Percentiles rank a stretch among this genome's conserved stretches.
Conservation (phyloP, 1,140 invertebrate species). For the Drosophila pallidifrons region DNA sequence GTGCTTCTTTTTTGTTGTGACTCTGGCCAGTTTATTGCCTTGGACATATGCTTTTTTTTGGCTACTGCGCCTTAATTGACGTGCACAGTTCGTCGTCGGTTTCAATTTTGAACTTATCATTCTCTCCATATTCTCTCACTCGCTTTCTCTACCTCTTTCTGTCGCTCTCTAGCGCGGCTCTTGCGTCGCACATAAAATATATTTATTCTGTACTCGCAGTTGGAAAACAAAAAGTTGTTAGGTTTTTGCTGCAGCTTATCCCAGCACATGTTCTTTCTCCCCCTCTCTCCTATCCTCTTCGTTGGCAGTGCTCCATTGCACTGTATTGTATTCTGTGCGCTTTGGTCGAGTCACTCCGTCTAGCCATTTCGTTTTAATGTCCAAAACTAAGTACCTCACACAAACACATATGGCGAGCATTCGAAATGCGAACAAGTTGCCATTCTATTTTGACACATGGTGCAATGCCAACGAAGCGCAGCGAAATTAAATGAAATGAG, state of each 20-base stretch:
- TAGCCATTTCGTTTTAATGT: conserved; percentile 42
- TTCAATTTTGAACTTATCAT: conserved; percentile 57
- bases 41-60: conserved; percentile 33
- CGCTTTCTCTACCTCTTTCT: neutral
- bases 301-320: neutral
- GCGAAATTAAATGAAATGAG: conserved; percentile 29
- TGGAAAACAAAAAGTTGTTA: conserved; percentile 44
- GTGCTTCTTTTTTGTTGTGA: conserved; percentile 3
- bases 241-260: conserved; percentile 38
- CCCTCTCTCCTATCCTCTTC: neutral
- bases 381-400: conserved; percentile 35
- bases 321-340: neutral
- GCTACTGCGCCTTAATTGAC: conserved; percentile 57
- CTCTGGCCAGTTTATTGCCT: conserved; percentile 44
- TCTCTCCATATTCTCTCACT: neutral
- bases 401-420: conserved; percentile 30
- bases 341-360: conserved; percentile 30
- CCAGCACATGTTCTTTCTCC: conserved; percentile 20
- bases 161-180: neutral
- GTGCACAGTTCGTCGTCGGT: conserved; percentile 40
- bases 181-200: conserved; percentile 26
- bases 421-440: conserved; percentile 52
- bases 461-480: conserved; percentile 9
- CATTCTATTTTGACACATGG: conserved; percentile 61
- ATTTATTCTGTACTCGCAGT: conserved; percentile 31